Base-by-base conservation (phyloP, 2,113 vertebrate species). In the Gobius niger region DNA sequence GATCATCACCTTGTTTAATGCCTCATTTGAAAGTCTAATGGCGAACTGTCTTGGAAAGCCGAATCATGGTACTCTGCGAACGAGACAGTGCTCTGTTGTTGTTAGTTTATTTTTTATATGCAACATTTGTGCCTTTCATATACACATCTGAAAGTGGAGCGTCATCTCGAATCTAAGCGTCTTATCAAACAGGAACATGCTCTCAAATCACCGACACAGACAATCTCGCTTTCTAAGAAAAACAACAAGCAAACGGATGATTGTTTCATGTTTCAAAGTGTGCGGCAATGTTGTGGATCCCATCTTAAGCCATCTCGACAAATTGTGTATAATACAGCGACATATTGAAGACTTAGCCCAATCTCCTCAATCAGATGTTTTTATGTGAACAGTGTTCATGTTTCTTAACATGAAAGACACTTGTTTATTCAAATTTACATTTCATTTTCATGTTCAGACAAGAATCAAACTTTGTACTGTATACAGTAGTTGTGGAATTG, bases 11-110 rank as follows among this genome's bases (percentile, higher is more conserved):
- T 92, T 91, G 88, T 90, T 91, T 91, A 91, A 92, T 90, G 90
- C 90, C 92, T 92, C 91, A 93, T 93, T 93, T 93, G 88, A 93
- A 93, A 93, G 91, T 93, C 90, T 90, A 92, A 93, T 93, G 88
- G 76, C 82, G 82, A 89, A 92, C 88, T 90, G 90, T 90, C 89
- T 90, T 90, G 83, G 73, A 87, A 86, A 89, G 83, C 85, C 85
- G 89, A 86, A 87, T 81, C 81, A 85, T 73, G 84, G 77, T 84
- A 86, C 87, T 81, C 82, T 52, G 82, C 80, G 81, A 85, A 77
- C 84, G 81, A 86, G 78, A 86, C 85, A 56, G 82, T 77, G 75
- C 76, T 62, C 80, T 15, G 44, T 69, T 72, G 72, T 67, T 61
- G 67, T 47, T 67, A 70, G 47, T 82, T 78, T 76, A 67, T 63